phyloP scores from a whole-genome alignment of 2,888 invertebrate genomes.

The Halictus quadricinctus region DNA sequence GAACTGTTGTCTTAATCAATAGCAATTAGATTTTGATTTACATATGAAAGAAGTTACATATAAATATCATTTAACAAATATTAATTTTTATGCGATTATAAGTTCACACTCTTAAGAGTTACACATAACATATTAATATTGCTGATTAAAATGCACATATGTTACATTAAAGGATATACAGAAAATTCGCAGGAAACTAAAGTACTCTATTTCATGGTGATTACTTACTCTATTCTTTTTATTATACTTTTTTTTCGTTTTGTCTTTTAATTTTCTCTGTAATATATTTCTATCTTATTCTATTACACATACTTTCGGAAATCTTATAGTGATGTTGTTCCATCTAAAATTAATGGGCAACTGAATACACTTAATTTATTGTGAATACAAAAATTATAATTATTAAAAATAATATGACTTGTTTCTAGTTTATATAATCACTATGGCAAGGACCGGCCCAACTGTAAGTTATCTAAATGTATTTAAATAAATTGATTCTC shows the following conservation, averaged over 20 bases:
- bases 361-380: conserved; percentile 66
- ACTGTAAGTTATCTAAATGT: conserved; percentile 55
- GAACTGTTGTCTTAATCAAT: conserved; percentile 42
- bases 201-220: conserved; percentile 49
- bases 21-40: conserved; percentile 25
- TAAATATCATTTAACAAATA: conserved; percentile 43
- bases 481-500: conserved; percentile 16
- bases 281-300: conserved; percentile 48
- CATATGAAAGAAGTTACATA: conserved; percentile 43
- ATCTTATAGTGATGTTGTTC: conserved; percentile 50
- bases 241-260: conserved; percentile 28
- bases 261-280: conserved; percentile 23
- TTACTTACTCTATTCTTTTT: conserved; percentile 47
- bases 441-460: conserved; percentile 74
- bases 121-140: conserved; percentile 46
- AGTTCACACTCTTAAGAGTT: conserved; percentile 43
- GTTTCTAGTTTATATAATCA: conserved; percentile 55
- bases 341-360: conserved; percentile 53
- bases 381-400: conserved; percentile 56
- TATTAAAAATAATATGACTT: conserved; percentile 52
- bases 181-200: conserved; percentile 61
- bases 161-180: conserved; percentile 42
- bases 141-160: conserved; percentile 47
- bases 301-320: conserved; percentile 60
- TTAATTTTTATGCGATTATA: conserved; percentile 40